Base-by-base conservation (phyloP, 2,113 vertebrate genomes). In the Myocastor coypus region DNA sequence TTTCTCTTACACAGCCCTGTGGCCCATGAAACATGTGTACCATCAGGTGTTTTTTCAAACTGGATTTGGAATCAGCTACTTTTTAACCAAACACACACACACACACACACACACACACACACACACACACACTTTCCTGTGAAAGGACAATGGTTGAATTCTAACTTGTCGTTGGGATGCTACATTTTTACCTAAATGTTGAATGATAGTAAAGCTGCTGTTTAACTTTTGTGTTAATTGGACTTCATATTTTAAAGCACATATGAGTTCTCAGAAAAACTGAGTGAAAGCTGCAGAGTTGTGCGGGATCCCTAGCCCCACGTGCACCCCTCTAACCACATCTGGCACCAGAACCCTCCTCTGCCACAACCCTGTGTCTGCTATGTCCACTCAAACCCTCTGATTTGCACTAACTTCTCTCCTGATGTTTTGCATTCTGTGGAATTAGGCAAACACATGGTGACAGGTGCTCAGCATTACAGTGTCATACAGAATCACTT, bases 281-380 rank as follows among this genome's bases (percentile, higher is more conserved):
- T 9, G 2, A 34, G 3, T n/a, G 9, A 22, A 55, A n/a, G 91
- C 12, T 7, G 71, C 20, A 59, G 37, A 34, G 50, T 32, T 37
- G 5, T 16, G 40, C 40, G 16, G 24, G 14, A 26, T 50, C 30
- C 11, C 16, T 24, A 3, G 0, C 12, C 14, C 0, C 1, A 34
- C 1, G 7, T 3, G 7, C 37, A 28, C 3, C 5, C 5, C 22
- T 0, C 7, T 17, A 1, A 19, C 17, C 4, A 22, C 0, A 26
- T 22, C 40, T 7, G 8, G 3, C 7, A 26, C 66, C n/a, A 11
- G 32, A 42, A 24, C 14, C 26, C 9, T 8, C 37, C 7, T 46
- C 52, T 57, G 37, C 14, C 14, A 22, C 10, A 22, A 11, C 50
- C 2, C 5, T 9, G 34, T 20, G 5, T 22, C 34, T 2, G 9